Evolutionary conservation across 64 coral and sea anemone species (phyloP), one percentile per base, ranked within the genome.

Genomic region (Porites lutea): DNA sequence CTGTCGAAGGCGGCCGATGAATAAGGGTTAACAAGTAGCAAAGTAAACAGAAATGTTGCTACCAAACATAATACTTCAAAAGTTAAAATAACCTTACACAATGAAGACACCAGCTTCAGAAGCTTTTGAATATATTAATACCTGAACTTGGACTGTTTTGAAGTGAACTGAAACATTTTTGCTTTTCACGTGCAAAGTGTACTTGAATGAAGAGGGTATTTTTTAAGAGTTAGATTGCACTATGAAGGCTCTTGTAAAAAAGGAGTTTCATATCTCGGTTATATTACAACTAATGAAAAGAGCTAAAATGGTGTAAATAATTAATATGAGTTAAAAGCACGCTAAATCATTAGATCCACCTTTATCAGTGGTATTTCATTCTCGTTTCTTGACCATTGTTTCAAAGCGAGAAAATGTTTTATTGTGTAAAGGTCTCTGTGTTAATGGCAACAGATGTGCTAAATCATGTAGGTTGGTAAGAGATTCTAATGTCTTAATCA

Each of bases 31-130:
- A 84, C 81, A 51, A 84, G 67, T 84, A 68, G 11, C 19, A 51
- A 18, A 68, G 81, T 84, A 84, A 84, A 84, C 63, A 84, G 48
- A 51, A 52, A 22, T 52, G 45, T 83, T 23, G 18, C 63, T 84
- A 51, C 15, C 47, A 46, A 21, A 84, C 48, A 84, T 47, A 84
- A 22, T 16, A 84, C 46, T 49, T 84, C 18, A 53, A 84, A 84
- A 84, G 62, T 69, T 51, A 51, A 68, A 69, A 84, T 44, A 69
- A 69, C 9, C 43, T 51, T 69, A 7, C 63, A 52, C 14, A 21
- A 52, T 65, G n/a, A 83, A 84, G 21, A 45, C 51, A 14, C 80
- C 18, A 19, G 43, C 16, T 19, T 8, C 2, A 59, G 4, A 77
- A 20, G 12, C 9, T 4, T 11, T 43, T 60, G 45, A 8, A 80